phyloP scores from a whole-genome alignment of 1,140 invertebrate species.

The Diabrotica undecimpunctata region DNA sequence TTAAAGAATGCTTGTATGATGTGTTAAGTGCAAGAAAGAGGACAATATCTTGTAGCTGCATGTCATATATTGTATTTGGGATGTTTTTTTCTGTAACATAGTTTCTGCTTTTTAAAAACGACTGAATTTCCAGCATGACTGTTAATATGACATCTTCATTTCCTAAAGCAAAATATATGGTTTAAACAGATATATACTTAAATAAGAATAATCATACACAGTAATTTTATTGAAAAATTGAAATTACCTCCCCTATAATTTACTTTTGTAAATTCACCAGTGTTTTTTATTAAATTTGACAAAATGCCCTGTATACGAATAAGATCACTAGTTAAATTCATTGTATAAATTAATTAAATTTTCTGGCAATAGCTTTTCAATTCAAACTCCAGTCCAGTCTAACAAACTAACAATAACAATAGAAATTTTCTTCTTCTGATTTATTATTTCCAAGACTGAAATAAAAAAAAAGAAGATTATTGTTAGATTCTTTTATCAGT shows the following conservation, averaged over 20 bases:
- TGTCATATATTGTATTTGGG: slow-evolving; percentile 16
- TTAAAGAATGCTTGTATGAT: slow-evolving; percentile 28
- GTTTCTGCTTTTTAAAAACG: slow-evolving; percentile 28
- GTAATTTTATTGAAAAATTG: background rate
- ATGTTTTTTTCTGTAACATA: slow-evolving; percentile 27
- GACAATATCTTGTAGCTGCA: slow-evolving; percentile 32
- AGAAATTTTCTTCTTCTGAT: too few species aligned
- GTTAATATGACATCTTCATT: slow-evolving; percentile 37
- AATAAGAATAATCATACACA: background rate
- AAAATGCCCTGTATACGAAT: slow-evolving; percentile 38
- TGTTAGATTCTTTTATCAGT: too few species aligned
- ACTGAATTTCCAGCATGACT: slow-evolving; percentile 31
- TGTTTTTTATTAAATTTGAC: slow-evolving; percentile 26
- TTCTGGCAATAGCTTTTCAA: too few species aligned
- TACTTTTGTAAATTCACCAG: slow-evolving; percentile 38
- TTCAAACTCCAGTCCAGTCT: too few species aligned
- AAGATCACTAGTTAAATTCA: slow-evolving; percentile 41
- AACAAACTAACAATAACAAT: too few species aligned
- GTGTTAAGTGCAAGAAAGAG: slow-evolving; percentile 41
- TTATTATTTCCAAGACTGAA: too few species aligned
- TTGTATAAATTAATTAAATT: slow-evolving; percentile 16
- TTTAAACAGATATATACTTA: slow-evolving; percentile 3
- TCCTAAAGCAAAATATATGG: slow-evolving; percentile 31
- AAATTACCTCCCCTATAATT: slow-evolving; percentile 36
- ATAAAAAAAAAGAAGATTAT: too few species aligned